Evolutionary conservation across 2,888 invertebrate genomes (phyloP), one percentile per base, ranked within the genome.

Genomic region (Quadroppia sp.): DNA sequence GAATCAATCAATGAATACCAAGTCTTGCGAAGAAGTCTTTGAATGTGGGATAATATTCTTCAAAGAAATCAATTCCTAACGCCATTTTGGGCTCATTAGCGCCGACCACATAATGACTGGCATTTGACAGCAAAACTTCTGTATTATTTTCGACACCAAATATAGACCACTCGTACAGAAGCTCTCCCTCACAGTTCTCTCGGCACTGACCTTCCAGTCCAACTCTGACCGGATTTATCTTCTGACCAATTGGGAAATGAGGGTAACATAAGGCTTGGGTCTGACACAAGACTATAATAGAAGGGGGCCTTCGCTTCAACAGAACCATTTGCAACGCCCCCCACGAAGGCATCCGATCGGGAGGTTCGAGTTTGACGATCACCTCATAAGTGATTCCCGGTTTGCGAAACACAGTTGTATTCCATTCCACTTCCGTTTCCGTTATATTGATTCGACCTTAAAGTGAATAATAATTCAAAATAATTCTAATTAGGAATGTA

Each of bases 181-280:
- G 73, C 40, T 77, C 76, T 28, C 77, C 76, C 72, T 78, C 79
- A 67, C 79, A 79, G 28, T 75, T 76, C 61, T 79, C 79, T 20
- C 73, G 76, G 61, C 79, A 79, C n/a, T 77, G 56, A 20, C 78
- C 79, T 40, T 76, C 76, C 15, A 78, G 72, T 11, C 79, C 79
- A 28, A 79, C 78, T 50, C 79, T 76, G 11, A 78, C 78, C 11
- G 79, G 79, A 75, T 79, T 79, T 17, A 79, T 79, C 25, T 78
- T 75, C 50, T 79, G 77, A 9, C 79, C 79, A 61, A 78, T 77
- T 3, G 79, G 79, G 59, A 77, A 78, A 42, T 77, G 76, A 0
- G 79, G 79, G 74, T 78, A 79, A 40, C 79, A 79, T 9, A 79
- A 72, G 23, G 77, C 76, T 67, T 77, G 76, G 23, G 78, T 79